Percentiles rank a stretch among this genome's conserved stretches.
phyloP scores from a whole-genome alignment of 2,888 invertebrate species.

The Lasioglossum marginatum region DNA sequence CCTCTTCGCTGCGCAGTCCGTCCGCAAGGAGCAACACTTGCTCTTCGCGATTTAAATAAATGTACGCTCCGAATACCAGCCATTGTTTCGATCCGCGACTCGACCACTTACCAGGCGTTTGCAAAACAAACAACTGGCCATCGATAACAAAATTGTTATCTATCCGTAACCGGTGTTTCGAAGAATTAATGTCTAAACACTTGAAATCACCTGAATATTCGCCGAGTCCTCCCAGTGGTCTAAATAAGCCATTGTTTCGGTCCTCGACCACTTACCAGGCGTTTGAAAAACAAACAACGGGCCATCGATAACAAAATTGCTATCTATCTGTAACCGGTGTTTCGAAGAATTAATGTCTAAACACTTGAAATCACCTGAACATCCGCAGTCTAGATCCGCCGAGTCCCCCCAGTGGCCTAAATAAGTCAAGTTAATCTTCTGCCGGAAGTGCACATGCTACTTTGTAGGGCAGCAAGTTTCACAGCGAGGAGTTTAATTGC shows the following conservation, averaged over 20 bases:
- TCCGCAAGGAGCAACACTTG: slow-evolving; percentile 75
- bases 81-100: slow-evolving; percentile 71
- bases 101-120: slow-evolving; percentile 47
- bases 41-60: slow-evolving; percentile 80
- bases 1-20: slow-evolving; percentile 71
- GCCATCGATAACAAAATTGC: neutral
- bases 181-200: neutral
- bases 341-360: neutral
- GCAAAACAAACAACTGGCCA: slow-evolving; percentile 16
- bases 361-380: neutral
- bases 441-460: slow-evolving; percentile 41
- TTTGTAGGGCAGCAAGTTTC: slow-evolving; percentile 29
- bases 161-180: neutral
- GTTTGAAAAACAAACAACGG: slow-evolving; percentile 38
- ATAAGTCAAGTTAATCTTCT: slow-evolving; percentile 20
- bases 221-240: too few relatives aligned
- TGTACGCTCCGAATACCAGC: slow-evolving; percentile 77
- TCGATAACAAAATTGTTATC: neutral
- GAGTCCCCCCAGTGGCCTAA: neutral
- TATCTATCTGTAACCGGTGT: neutral
- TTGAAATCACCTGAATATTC: neutral
- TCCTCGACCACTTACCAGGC: slow-evolving; percentile 38
- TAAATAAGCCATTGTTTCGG: slow-evolving; percentile 70
- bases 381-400: slow-evolving; percentile 4
- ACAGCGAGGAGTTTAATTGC: slow-evolving; percentile 57